Base-by-base conservation (phyloP, 2,888 invertebrate genomes). In the Drosophila subquinaria region DNA sequence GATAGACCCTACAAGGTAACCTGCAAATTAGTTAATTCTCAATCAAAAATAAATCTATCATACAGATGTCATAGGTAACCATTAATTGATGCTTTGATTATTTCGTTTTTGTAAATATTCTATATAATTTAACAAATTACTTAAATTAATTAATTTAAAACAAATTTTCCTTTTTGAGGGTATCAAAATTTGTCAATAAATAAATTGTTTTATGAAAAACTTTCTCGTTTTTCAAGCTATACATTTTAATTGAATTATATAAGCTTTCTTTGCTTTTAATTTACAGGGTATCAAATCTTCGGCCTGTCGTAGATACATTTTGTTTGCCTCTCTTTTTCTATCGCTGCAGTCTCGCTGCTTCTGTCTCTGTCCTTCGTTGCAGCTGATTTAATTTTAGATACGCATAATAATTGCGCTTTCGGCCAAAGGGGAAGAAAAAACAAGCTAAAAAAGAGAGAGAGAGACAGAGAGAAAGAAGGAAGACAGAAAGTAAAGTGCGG, bases 341-440 rank as follows among this genome's bases (percentile, higher is more conserved):
- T 45, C 17, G 23, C 45, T 65, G 73, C 73, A 53, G 66, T 35
- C 43, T 11, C 42, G 40, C 38, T n/a, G 38, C 38, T 38, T n/a
- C 47, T 45, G 45, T 17, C 38, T 30, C 61, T 59, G 60, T 67
- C 64, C 67, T 57, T 42, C 47, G 48, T 48, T 79, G 72, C 79
- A 77, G 69, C 81, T 75, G 82, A 79, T 88, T 88, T 82, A 77
- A 88, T 86, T 89, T 88, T 66, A 86, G 88, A 89, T 89, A 82
- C 60, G 76, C 81, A 88, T 82, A 88, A 84, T 82, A 83, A 89
- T 86, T 82, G 81, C 69, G 68, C 59, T 70, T 67, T 66, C 47
- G 56, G 69, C 53, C 56, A 30, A 20, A 27, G 8, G n/a, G 43
- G 30, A 8, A 4, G 10, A 15, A 35, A 20, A n/a, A 10, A 33